Evolutionary conservation across 2,113 vertebrate species (phyloP).

Genomic region (Nanorana parkeri): DNA sequence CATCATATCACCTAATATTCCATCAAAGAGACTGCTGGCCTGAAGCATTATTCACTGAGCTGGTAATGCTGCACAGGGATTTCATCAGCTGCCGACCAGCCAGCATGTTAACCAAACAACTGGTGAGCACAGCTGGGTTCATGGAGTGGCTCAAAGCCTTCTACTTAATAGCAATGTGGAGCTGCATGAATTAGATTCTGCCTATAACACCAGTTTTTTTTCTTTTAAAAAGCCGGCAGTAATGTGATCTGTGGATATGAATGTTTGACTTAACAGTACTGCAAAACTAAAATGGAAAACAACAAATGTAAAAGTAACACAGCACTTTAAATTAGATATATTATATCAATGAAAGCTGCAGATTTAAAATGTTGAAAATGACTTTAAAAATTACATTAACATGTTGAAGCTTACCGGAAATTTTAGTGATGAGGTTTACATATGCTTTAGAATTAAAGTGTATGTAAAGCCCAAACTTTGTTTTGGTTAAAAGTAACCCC

Average conservation of each 20-base stretch:
- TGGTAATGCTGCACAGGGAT: neutral
- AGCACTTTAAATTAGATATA: too few relatives aligned
- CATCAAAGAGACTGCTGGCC: neutral
- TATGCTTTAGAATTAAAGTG: too few relatives aligned
- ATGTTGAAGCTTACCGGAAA: too few relatives aligned
- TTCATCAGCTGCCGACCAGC: neutral
- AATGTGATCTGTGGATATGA: neutral
- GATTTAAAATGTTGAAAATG: too few relatives aligned
- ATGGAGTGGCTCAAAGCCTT: neutral
- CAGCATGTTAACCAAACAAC: neutral
- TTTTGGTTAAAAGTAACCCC: too few relatives aligned
- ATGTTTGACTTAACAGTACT: neutral
- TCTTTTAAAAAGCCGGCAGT: neutral
- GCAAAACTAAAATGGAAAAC: too few relatives aligned
- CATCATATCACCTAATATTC: neutral
- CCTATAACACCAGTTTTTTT: neutral
- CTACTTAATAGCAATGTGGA: neutral
- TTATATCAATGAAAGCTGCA: too few relatives aligned
- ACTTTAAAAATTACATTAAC: too few relatives aligned
- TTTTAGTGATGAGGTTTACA: too few relatives aligned
- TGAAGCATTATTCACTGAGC: neutral
- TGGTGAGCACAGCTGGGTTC: conserved; percentile 2
- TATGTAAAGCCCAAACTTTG: too few relatives aligned
- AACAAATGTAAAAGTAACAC: too few relatives aligned
- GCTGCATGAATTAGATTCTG: neutral